Base-by-base conservation (phyloP, 1,140 invertebrate species). In the Thaumetopoea pityocampa region DNA sequence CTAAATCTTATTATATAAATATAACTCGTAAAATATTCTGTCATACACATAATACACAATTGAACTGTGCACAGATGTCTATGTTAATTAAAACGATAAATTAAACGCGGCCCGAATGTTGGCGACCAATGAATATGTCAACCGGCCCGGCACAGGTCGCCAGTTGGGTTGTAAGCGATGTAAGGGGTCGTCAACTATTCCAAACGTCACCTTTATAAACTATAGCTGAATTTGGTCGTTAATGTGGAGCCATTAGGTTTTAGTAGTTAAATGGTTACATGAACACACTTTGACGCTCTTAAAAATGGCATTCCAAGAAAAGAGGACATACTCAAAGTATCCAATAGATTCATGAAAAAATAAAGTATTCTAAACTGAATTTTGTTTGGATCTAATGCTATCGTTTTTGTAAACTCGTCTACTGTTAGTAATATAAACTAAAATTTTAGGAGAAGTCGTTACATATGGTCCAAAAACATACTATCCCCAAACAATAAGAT, bases 41-140 rank as follows among this genome's bases (percentile, higher is more conserved):
- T n/a, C 30, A 43, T 45, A 60, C 54, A 50, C 46, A 50, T 61
- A 50, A 50, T 51, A 46, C 50, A 53, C 50, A 47, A 37, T 36
- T 27, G 22, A 35, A 17, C 24, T 33, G 23, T 32, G 55, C 57
- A 60, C 44, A 51, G 37, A 46, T 51, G 49, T 49, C 60, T 54
- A 54, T 67, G 65, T 71, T 71, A 74, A 74, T 71, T 71, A 74
- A 74, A 74, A 69, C 70, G 61, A 74, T 74, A 74, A 74, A 74
- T 74, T 71, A 52, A 52, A 67, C 54, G 51, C 35, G 33, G 41
- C 56, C n/a, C 53, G 41, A 57, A 43, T 58, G 65, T 66, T 56
- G 52, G 59, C 51, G 44, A 62, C 55, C 67, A 63, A 74, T 71
- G 70, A 74, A 71, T 74, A 71, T 74, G 70, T 74, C 67, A 69